Conservation (phyloP, 1,140 invertebrate species). For the Philotrypesis tridentata region DNA sequence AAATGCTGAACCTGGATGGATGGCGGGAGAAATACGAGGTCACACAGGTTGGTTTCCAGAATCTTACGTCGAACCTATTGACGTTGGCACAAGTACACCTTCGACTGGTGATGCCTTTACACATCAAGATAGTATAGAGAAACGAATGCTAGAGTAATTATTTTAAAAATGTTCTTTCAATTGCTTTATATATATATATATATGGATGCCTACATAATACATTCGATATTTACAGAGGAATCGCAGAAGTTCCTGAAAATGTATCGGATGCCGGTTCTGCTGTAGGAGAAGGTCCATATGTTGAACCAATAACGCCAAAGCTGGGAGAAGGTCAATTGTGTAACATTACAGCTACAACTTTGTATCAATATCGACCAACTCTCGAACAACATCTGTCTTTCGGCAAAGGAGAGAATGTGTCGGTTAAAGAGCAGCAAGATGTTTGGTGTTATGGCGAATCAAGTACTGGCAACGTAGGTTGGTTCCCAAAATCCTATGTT, state of each 20-base stretch:
- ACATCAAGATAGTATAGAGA: conserved; percentile 71
- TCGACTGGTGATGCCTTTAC: conserved; percentile 58
- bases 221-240: conserved; percentile 73
- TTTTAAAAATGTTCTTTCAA: neutral
- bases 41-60: conserved; percentile 98
- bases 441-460: conserved; percentile 82
- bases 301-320: conserved; percentile 65
- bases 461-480: conserved; percentile 73
- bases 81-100: conserved; percentile 59
- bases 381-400: conserved; percentile 81
- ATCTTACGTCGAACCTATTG: conserved; percentile 93
- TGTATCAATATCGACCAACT: conserved; percentile 81
- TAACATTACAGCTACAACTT: conserved; percentile 74
- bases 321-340: conserved; percentile 67
- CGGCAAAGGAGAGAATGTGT: conserved; percentile 80
- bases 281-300: conserved; percentile 64
- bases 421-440: conserved; percentile 80
- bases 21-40: conserved; percentile 91
- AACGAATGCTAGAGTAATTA: conserved; percentile 73
- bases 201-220: neutral
- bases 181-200: neutral
- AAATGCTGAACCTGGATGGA: conserved; percentile 96
- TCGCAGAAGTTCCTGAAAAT: conserved; percentile 84
- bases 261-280: conserved; percentile 74
- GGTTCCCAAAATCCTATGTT: conserved; percentile 85